phyloP scores from a whole-genome alignment of 1,140 invertebrate species.

The Drusus annulatus region DNA sequence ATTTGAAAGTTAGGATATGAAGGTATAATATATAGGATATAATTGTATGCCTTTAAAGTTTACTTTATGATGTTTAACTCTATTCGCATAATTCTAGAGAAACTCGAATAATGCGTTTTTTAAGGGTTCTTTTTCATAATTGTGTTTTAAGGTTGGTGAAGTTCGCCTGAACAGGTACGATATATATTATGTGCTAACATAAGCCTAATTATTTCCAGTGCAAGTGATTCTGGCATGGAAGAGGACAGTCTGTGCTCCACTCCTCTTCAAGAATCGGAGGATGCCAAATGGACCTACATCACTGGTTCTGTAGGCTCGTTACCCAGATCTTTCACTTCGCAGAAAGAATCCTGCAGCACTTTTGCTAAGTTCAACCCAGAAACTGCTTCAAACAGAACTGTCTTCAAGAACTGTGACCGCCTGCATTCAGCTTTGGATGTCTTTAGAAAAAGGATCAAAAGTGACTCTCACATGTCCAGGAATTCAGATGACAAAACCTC shows the following conservation, averaged over 20 bases:
- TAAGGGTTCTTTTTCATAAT: too few species aligned
- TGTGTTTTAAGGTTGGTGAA: too few species aligned
- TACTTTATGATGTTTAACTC: too few species aligned
- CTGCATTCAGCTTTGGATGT: constrained; percentile 49
- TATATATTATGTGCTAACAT: too few species aligned
- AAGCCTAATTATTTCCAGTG: constrained; percentile 46
- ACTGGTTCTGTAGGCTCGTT: constrained; percentile 36
- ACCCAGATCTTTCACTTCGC: neutral
- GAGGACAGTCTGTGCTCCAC: constrained; percentile 53
- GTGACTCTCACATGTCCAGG: constrained; percentile 46
- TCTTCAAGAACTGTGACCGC: constrained; percentile 37
- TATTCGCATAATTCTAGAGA: too few species aligned
- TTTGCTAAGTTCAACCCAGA: constrained; percentile 30
- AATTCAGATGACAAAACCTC: constrained; percentile 39
- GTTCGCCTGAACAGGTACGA: too few species aligned
- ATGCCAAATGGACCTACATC: constrained; percentile 38
- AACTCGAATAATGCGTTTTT: too few species aligned
- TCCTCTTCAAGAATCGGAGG: constrained; percentile 26
- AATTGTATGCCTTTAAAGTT: too few species aligned
- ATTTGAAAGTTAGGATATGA: too few species aligned
- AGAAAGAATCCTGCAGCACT: neutral
- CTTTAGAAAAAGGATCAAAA: constrained; percentile 55
- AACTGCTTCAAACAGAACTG: constrained; percentile 5
- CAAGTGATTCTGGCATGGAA: constrained; percentile 52
- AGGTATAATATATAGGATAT: too few species aligned